A percentile compares a stretch with the other conserved stretches of the same genome.
Conservation (phyloP, 2,797 vertebrate genomes). For the Amazona ochrocephala region DNA sequence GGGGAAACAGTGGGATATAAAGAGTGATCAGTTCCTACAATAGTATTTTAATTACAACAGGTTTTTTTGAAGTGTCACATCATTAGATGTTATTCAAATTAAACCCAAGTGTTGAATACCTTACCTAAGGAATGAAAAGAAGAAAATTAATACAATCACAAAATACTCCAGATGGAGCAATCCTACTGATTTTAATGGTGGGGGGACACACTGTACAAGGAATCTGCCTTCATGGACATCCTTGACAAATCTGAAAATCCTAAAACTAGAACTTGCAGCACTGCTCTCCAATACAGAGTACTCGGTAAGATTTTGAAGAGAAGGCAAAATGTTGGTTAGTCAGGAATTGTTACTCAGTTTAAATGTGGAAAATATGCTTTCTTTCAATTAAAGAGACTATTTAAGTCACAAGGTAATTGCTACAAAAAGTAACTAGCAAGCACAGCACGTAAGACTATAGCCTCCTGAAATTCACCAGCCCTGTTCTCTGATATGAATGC, state of each 20-base stretch:
- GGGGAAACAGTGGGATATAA: neutral
- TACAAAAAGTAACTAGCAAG: neutral
- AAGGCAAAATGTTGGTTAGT: neutral
- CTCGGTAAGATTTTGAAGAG: neutral
- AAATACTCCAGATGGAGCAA: neutral
- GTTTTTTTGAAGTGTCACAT: neutral
- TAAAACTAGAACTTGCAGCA: neutral
- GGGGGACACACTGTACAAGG: neutral
- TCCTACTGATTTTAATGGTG: neutral
- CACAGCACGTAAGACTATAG: accelerated
- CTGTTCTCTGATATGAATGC: accelerated
- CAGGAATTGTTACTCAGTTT: neutral
- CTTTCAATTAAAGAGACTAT: neutral
- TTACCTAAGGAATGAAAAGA: neutral
- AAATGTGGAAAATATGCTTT: neutral
- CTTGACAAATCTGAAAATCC: neutral
- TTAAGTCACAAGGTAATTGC: neutral
- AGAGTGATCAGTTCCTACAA: neutral
- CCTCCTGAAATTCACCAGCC: neutral
- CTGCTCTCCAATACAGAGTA: neutral
- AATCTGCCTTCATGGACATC: neutral
- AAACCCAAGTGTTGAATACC: neutral
- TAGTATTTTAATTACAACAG: neutral
- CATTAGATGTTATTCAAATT: neutral
- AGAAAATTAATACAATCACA: neutral